Evolutionary conservation across 37 sponge, comb jelly and placozoan species (phyloP), one percentile per base, ranked within the genome.

Genomic region (Agelas oroides): DNA sequence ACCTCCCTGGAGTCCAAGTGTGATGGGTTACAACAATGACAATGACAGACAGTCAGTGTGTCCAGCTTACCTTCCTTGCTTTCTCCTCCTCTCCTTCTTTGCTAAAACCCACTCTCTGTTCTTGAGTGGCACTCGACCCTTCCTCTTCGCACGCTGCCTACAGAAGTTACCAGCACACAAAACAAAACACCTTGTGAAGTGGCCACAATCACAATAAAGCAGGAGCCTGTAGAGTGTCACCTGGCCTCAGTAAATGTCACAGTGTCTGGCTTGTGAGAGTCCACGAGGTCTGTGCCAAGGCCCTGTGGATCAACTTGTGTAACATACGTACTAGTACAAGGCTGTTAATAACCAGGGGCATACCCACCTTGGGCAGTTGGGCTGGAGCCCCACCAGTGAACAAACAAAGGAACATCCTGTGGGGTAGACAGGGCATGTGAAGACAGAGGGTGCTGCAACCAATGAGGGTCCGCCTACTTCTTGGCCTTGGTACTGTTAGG

Each of bases 401-500:
- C 53, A 99, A 82, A 90, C 99, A 99, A 34, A 99, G 83, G 71
- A 90, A 99, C 32, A 93, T 82, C 71, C 95, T 93, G 60, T 30
- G 46, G 8, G 46, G 46, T 46, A 46, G 46, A 46, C 46, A 12
- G 41, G 28, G 40, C 25, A 66, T 67, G n/a, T 34, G 12, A 63
- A 41, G 20, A 28, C 23, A 73, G 5, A 23, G 62, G 27, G 62
- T 27, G 0, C 14, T 55, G 58, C 28, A 55, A 18, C 34, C 54
- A 0, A 17, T 57, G 31, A 71, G 21, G 19, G 34, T 46, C 35
- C 24, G 67, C 83, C 75, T 21, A 96, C 99, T 99, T 99, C 72
- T 95, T 99, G 39, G 99, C 99, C 52, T 93, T 99, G 38, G 96
- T 91, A 53, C 97, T 97, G 89, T 99, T 93, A 5, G 99, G 99